These are phyloP conservation scores for Semicossyphus pulcher DNA, from an alignment of 2,113 vertebrate species.

Conservation along the genomic window DNA sequence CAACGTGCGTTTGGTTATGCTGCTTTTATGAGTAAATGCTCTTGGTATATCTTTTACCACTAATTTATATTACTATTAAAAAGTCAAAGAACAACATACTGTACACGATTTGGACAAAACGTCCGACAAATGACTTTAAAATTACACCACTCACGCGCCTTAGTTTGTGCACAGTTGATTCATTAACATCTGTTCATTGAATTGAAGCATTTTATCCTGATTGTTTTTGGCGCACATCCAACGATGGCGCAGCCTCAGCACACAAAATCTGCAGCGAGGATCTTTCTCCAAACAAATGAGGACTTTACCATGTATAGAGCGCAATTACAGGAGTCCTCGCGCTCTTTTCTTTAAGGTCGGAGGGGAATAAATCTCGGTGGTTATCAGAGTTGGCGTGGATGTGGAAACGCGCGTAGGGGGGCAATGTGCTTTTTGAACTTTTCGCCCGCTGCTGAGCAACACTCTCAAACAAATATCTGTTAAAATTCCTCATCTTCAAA, in stretches of 20 bases:
- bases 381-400: slow-evolving; percentile 41
- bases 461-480: slow-evolving; percentile 8
- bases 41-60: no score
- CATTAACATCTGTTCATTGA: slow-evolving; percentile 71
- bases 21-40: no score
- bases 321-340: slow-evolving; percentile 24
- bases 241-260: slow-evolving; percentile 51
- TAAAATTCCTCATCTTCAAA: background rate
- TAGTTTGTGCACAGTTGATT: no score
- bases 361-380: slow-evolving; percentile 31
- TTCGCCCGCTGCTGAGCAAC: slow-evolving; percentile 18
- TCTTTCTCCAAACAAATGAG: slow-evolving; percentile 52
- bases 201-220: slow-evolving; percentile 50
- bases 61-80: no score
- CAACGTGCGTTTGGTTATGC: no score
- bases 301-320: slow-evolving; percentile 60
- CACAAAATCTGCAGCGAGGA: slow-evolving; percentile 35
- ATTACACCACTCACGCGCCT: background rate
- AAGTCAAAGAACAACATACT: no score
- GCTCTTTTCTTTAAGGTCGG: background rate
- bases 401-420: slow-evolving; percentile 54
- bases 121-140: no score
- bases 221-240: slow-evolving; percentile 56
- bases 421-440: slow-evolving; percentile 31
- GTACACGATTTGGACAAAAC: no score